phyloP scores from a whole-genome alignment of 2,113 vertebrate genomes.

The Macrotis lagotis region DNA sequence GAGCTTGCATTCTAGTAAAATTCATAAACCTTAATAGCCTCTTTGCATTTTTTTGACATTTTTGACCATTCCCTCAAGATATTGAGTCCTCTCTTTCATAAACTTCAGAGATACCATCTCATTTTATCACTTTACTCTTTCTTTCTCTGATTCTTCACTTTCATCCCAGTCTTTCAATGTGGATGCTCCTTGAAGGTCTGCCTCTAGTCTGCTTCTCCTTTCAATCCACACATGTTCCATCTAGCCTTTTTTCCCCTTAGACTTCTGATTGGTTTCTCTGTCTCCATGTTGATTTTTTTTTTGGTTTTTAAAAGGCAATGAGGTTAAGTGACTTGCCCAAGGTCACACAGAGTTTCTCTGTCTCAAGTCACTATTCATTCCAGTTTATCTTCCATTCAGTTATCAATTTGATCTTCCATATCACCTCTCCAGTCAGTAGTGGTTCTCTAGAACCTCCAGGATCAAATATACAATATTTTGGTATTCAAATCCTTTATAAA shows the following conservation, averaged over 20 bases:
- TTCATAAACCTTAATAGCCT: background rate
- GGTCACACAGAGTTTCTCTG: too few relatives aligned
- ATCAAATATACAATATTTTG: background rate
- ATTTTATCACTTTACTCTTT: background rate
- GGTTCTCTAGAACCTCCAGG: background rate
- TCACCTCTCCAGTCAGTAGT: background rate
- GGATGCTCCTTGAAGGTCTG: background rate
- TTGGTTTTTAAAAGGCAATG: too few relatives aligned
- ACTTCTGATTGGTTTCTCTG: background rate
- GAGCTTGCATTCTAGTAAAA: background rate
- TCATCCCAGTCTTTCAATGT: background rate
- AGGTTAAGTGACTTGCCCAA: too few relatives aligned
- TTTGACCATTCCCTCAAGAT: background rate
- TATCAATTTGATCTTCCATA: background rate
- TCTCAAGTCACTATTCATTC: background rate
- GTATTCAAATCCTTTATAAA: background rate
- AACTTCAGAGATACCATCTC: background rate
- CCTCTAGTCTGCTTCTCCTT: background rate
- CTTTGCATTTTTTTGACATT: background rate
- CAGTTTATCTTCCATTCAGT: background rate
- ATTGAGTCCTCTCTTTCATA: background rate
- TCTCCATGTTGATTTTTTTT: too few relatives aligned
- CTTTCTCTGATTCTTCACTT: background rate
- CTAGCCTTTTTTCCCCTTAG: background rate
- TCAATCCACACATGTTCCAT: background rate